Percentiles rank a stretch among this genome's conserved stretches.
phyloP scores from a whole-genome alignment of 2,113 vertebrate genomes.

The Microtus pennsylvanicus region DNA sequence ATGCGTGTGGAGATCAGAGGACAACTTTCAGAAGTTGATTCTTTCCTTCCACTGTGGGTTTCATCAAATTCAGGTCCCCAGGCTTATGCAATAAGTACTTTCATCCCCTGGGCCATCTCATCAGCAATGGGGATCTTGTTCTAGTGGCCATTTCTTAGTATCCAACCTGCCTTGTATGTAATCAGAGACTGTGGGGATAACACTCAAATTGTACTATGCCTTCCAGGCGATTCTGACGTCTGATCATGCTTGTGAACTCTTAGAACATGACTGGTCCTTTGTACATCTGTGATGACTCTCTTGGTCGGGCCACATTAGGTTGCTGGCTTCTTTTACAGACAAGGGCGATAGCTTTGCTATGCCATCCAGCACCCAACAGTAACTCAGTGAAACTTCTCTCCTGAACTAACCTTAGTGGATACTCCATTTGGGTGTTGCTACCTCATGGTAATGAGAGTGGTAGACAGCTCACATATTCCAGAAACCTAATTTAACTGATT shows the following conservation, averaged over 20 bases:
- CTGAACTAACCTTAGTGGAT: conserved; percentile 40
- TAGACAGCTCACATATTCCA: conserved; percentile 58
- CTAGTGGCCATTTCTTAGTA: background rate
- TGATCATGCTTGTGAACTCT: background rate
- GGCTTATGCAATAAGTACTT: background rate
- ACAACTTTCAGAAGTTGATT: background rate
- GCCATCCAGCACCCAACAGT: background rate
- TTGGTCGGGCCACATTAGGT: background rate
- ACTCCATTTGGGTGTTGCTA: conserved; percentile 53
- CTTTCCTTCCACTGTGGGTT: background rate
- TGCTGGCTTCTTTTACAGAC: background rate
- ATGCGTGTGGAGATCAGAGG: background rate
- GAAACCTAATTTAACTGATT: conserved; percentile 57
- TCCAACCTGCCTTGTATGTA: background rate
- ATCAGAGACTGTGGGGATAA: background rate
- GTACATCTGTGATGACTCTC: background rate
- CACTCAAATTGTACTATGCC: background rate
- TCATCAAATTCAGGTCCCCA: background rate
- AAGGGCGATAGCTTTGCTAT: background rate
- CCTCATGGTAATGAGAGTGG: conserved; percentile 48
- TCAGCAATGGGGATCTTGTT: background rate
- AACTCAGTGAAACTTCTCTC: conserved; percentile 27
- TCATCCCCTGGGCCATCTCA: background rate
- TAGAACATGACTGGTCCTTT: background rate
- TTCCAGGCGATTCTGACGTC: background rate